Base-by-base conservation (phyloP, 2,113 vertebrate species). In the Ariopsis seemanni region DNA sequence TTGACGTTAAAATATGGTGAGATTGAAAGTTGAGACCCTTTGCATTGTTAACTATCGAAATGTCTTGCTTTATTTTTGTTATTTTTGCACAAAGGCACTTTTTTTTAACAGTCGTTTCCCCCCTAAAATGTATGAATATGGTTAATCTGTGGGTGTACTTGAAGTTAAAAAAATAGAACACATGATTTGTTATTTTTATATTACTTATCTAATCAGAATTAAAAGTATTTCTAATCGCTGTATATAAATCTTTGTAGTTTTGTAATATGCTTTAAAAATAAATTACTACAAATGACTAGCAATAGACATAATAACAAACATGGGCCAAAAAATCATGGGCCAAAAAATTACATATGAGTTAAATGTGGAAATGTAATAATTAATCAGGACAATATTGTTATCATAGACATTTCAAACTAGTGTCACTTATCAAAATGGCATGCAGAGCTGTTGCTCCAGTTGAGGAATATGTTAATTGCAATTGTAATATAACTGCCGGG, bases 31-130 rank as follows among this genome's bases (percentile, higher is more conserved):
- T 93, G 91, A 93, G 91, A 91, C 90, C 92, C 89, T 87, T 79
- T 87, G 91, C 90, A 94, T 92, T 93, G 92, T 92, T 93, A 93
- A 92, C 91, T 92, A 92, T 93, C 63, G 34, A 50, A 90, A 90
- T 74, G 63, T 86, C 83, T 87, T 86, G 91, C 91, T 92, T 87
- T 89, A 86, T 91, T 91, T 89, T 42, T 42, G 42, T 22, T 50
- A 92, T 88, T 85, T 92, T 84, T 89, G 67, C 82, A 88, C 67
- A 71, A 42, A 84, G 50, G 25, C 30, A 75, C n/a, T 83, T 87
- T 18, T 82, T 85, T 88, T 42, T 42, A 67, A 78, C 69, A 60
- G 50, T 57, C 18, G 9, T n/a, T 62, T 85, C 63, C 50, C 53
- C 74, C 8, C 57, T 8, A 86, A 83, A 8, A 62, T 1, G 17